A percentile compares a stretch with the other conserved stretches of the same genome.
Evolutionary conservation across 2,888 invertebrate genomes (phyloP).

Genomic region (Tiliacea aurago): DNA sequence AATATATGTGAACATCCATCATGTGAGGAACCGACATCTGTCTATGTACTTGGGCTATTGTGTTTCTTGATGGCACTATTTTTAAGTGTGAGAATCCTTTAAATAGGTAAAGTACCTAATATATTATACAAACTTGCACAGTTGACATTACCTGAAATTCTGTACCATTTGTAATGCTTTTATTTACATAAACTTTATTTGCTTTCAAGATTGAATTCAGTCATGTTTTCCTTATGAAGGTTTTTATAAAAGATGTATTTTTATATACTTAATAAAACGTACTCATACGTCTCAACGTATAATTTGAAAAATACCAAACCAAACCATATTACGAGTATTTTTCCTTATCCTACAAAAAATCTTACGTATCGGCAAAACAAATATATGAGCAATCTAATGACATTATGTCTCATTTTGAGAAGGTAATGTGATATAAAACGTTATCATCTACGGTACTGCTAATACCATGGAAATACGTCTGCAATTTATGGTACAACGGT

Average conservation of each 20-base stretch:
- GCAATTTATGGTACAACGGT: neutral
- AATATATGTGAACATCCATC: conserved; percentile 62
- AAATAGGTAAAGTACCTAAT: neutral
- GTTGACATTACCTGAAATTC: neutral
- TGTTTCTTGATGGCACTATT: conserved; percentile 1
- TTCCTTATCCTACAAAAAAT: conserved; percentile 8
- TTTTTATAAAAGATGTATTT: neutral
- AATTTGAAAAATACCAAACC: neutral
- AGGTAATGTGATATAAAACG: conserved; percentile 23
- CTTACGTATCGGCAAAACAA: conserved; percentile 3
- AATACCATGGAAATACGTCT: conserved; percentile 7
- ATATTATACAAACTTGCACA: neutral
- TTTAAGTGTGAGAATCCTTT: conserved; percentile 1
- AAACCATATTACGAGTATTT: conserved; percentile 16
- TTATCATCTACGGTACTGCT: conserved; percentile 8
- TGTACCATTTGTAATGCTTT: neutral
- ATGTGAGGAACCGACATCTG: conserved; percentile 26
- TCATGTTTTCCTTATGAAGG: neutral
- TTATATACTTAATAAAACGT: neutral
- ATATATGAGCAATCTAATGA: conserved; percentile 27
- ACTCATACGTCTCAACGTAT: neutral
- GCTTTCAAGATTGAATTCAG: neutral
- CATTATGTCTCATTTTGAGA: conserved; percentile 27
- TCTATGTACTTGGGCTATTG: conserved; percentile 3
- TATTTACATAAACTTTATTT: neutral